Percentiles rank a stretch among this genome's conserved stretches.
Evolutionary conservation across 1,140 invertebrate species (phyloP).

Genomic region (Lordiphosa clarofinis): DNA sequence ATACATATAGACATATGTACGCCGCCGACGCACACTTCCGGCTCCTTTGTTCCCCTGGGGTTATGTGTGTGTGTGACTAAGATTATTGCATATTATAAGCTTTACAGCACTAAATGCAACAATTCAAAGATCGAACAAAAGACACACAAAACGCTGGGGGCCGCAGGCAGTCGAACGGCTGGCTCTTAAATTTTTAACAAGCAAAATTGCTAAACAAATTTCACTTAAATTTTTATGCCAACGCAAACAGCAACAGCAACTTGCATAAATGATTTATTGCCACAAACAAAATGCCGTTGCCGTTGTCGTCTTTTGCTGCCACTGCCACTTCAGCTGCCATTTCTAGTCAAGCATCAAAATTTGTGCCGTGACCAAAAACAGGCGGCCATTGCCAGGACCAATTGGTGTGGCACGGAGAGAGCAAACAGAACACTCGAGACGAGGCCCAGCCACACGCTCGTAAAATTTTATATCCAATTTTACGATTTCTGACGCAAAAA

Average conservation of each 20-base stretch:
- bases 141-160: conserved; percentile 18
- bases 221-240: conserved; percentile 61
- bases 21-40: conserved; percentile 16
- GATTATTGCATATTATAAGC: conserved; percentile 76
- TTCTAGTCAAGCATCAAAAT: conserved; percentile 75
- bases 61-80: conserved; percentile 22
- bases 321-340: conserved; percentile 60
- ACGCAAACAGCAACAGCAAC: conserved; percentile 61
- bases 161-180: conserved; percentile 9
- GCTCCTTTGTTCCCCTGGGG: not conserved
- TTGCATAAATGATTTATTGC: conserved; percentile 77
- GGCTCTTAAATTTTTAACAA: conserved; percentile 68
- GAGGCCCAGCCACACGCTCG: conserved; percentile 64
- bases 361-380: conserved; percentile 74
- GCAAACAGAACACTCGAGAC: conserved; percentile 62
- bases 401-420: conserved; percentile 21
- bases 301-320: conserved; percentile 21
- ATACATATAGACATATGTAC: conserved; percentile 63
- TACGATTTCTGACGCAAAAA: conserved; percentile 78
- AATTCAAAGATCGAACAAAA: conserved; percentile 44
- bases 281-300: conserved; percentile 51
- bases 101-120: conserved; percentile 54
- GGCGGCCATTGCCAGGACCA: conserved; percentile 39
- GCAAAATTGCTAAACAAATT: conserved; percentile 75
- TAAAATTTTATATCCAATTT: conserved; percentile 79